Evolutionary conservation across 2,888 invertebrate species (phyloP).

Genomic region (Acanthosepion esculentum): DNA sequence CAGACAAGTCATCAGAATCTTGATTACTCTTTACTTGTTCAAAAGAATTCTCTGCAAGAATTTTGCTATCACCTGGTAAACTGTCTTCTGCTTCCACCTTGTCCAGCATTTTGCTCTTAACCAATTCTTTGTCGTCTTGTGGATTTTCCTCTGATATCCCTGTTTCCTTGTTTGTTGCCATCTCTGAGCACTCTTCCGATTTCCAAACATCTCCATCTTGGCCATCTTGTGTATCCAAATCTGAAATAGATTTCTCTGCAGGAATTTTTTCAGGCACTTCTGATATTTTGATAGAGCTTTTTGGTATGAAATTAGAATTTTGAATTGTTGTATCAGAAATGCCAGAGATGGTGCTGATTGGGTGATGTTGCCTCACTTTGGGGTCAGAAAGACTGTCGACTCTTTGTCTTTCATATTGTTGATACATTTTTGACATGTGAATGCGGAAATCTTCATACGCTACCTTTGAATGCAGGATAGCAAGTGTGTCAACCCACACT

Average conservation of each 20-base stretch:
- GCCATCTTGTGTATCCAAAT: neutral
- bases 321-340: constrained; percentile 57
- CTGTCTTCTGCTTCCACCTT: neutral
- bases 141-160: neutral
- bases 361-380: constrained; percentile 90
- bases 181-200: neutral
- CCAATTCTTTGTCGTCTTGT: neutral
- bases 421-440: constrained; percentile 93
- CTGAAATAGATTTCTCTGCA: neutral
- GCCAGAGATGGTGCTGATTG: constrained; percentile 96
- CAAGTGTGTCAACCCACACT: constrained; percentile 99
- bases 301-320: constrained; percentile 52
- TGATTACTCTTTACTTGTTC: neutral
- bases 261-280: constrained; percentile 57
- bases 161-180: neutral
- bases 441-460: constrained; percentile 98
- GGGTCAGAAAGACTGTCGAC: constrained; percentile 97
- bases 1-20: neutral
- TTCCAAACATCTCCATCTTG: neutral
- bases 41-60: neutral
- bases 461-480: constrained; percentile 99
- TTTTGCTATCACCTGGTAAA: neutral
- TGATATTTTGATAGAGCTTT: constrained; percentile 67
- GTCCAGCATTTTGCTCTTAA: neutral
- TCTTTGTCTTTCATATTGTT: constrained; percentile 88